Percentiles rank a stretch among this genome's conserved stretches.
Evolutionary conservation across 2,113 vertebrate genomes (phyloP).

Genomic region (Dinomys branickii): DNA sequence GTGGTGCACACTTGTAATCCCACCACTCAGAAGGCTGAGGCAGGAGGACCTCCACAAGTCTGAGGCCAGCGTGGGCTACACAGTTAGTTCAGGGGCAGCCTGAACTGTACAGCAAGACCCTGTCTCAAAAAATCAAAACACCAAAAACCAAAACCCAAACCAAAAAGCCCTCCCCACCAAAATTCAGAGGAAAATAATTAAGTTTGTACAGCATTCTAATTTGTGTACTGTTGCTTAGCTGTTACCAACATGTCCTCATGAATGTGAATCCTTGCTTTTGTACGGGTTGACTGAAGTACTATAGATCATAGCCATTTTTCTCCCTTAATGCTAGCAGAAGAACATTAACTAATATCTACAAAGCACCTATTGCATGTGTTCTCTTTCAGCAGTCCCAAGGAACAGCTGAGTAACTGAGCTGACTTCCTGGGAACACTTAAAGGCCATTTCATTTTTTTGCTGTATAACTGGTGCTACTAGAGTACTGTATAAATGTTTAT

Average conservation of each 20-base stretch:
- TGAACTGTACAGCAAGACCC: too few relatives aligned
- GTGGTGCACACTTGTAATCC: too few relatives aligned
- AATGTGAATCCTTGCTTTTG: background rate
- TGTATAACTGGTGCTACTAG: background rate
- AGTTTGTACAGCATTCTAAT: accelerated
- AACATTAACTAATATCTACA: background rate
- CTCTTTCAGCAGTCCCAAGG: background rate
- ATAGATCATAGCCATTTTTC: background rate
- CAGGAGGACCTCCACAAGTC: too few relatives aligned
- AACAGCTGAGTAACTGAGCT: background rate
- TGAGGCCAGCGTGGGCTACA: too few relatives aligned
- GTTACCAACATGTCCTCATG: background rate
- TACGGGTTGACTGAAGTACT: background rate
- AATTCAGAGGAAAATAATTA: background rate
- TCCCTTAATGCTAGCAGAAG: background rate
- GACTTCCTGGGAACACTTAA: background rate
- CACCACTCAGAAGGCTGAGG: too few relatives aligned
- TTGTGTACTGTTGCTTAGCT: accelerated
- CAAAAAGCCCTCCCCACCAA: too few relatives aligned
- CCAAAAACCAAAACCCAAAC: too few relatives aligned
- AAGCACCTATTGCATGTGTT: background rate
- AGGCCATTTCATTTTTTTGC: background rate
- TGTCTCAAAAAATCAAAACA: too few relatives aligned
- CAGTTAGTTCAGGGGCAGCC: too few relatives aligned
- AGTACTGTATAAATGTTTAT: background rate